phyloP scores from a whole-genome alignment of 2,113 vertebrate genomes.

The Phasianus colchicus region DNA sequence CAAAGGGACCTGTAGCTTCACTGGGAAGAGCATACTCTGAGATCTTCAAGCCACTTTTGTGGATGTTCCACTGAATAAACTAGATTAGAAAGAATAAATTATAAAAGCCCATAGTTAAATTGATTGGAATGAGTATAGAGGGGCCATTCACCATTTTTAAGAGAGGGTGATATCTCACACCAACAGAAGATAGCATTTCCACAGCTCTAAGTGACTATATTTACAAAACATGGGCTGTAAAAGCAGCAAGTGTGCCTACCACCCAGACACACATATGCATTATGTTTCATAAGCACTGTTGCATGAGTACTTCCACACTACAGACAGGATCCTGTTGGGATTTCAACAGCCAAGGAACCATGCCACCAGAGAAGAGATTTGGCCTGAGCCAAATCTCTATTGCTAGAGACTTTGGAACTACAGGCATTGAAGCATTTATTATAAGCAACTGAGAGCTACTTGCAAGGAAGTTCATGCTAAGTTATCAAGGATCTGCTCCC shows the following conservation, averaged over 20 bases:
- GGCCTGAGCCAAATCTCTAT: neutral
- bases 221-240: neutral
- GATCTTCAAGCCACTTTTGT: slow-evolving; percentile 93
- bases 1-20: slow-evolving; percentile 93
- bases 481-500: neutral
- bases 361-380: neutral
- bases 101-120: neutral
- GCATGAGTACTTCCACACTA: neutral
- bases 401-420: neutral
- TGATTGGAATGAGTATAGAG: neutral
- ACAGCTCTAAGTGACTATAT: neutral
- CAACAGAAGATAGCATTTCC: neutral
- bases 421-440: neutral
- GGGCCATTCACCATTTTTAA: neutral
- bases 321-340: neutral
- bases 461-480: neutral
- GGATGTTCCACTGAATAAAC: slow-evolving; percentile 99
- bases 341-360: neutral
- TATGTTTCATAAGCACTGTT: neutral
- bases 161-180: neutral
- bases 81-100: slow-evolving; percentile 52
- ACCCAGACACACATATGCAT: neutral
- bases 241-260: neutral
- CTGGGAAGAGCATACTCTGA: slow-evolving; percentile 86
- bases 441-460: neutral